A percentile compares a stretch with the other conserved stretches of the same genome.
Evolutionary conservation across 2,888 invertebrate species (phyloP).

Genomic region (Adelphocoris suturalis): DNA sequence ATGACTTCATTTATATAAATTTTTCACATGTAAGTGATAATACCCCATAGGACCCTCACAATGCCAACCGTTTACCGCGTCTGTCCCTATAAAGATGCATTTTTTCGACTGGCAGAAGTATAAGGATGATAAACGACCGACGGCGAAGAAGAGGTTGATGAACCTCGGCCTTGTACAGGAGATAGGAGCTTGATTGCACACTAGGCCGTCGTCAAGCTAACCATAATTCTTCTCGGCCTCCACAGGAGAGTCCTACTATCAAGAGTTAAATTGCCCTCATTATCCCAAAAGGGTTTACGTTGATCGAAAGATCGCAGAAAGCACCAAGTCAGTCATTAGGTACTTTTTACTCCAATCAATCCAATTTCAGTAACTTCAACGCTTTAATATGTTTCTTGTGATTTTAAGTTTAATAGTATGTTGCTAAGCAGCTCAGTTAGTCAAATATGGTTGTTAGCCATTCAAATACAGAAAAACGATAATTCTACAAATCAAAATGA

Average conservation of each 20-base stretch:
- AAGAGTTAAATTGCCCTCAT: neutral
- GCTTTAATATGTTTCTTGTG: too few relatives aligned
- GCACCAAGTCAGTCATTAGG: too few relatives aligned
- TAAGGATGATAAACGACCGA: neutral
- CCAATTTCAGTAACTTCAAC: too few relatives aligned
- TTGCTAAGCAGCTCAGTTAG: too few relatives aligned
- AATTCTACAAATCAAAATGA: too few relatives aligned
- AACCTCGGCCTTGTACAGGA: conserved; percentile 25
- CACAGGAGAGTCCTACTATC: neutral
- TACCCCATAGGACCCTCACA: neutral
- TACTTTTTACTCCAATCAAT: too few relatives aligned
- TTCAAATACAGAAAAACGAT: too few relatives aligned
- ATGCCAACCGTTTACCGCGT: neutral
- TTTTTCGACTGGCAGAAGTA: neutral
- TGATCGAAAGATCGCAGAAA: neutral
- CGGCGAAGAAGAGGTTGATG: conserved; percentile 19
- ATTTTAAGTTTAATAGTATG: too few relatives aligned
- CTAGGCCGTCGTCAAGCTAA: conserved; percentile 11
- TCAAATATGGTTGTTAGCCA: too few relatives aligned
- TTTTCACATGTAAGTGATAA: neutral
- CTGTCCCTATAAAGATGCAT: neutral
- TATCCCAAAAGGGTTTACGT: neutral
- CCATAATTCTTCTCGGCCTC: neutral
- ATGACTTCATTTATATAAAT: neutral
- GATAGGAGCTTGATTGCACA: conserved; percentile 40